Conservation (phyloP, 2,113 vertebrate species). For the Prinia subflava region DNA sequence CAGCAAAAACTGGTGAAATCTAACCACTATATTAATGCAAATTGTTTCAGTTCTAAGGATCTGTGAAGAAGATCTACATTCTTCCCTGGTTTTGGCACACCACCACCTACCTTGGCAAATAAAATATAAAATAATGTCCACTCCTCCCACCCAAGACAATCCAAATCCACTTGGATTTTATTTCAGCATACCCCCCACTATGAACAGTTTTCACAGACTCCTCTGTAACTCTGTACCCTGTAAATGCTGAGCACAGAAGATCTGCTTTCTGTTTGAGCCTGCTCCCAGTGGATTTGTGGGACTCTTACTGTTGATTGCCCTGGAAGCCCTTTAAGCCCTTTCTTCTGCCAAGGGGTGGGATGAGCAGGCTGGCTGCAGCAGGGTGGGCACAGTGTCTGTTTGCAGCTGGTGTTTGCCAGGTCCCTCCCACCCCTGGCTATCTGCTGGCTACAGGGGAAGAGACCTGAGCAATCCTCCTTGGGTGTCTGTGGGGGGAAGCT, state of each 20-base stretch:
- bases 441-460: neutral
- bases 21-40: neutral
- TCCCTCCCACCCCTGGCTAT: neutral
- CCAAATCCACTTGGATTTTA: neutral
- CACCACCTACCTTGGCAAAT: neutral
- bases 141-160: neutral
- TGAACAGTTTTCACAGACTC: neutral
- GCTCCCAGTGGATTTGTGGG: neutral
- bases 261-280: neutral
- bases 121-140: neutral
- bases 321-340: neutral
- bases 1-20: conserved; percentile 7
- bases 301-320: neutral
- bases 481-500: neutral
- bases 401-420: neutral
- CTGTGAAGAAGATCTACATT: neutral
- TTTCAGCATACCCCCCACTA: neutral
- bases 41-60: neutral
- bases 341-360: neutral
- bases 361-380: neutral
- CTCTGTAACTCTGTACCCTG: neutral
- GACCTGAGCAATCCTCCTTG: too few species aligned
- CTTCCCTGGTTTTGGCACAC: neutral
- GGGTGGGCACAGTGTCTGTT: neutral
- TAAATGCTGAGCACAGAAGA: neutral